phyloP scores from a whole-genome alignment of 2,113 vertebrate genomes.

The Octodon degus region DNA sequence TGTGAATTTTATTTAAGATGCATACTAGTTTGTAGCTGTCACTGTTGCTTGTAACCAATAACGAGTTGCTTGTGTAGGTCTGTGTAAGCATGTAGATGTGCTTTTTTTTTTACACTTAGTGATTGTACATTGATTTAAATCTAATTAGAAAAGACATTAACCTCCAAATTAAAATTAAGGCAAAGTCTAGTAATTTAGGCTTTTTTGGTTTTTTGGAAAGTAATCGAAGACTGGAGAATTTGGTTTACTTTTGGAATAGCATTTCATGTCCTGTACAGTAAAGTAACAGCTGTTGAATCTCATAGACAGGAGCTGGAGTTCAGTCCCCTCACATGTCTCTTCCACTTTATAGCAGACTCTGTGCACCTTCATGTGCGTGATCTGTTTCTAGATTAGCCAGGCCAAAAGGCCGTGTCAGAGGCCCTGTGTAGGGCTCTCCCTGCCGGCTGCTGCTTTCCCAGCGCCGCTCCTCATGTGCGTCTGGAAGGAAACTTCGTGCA shows the following conservation, averaged over 20 bases:
- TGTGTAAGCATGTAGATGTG: not conserved
- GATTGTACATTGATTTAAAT: not conserved
- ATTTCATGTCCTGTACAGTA: not conserved
- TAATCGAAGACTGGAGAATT: not conserved
- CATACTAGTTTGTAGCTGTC: not conserved
- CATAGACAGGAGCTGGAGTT: conserved; percentile 55
- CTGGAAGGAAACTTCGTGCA: conserved; percentile 86
- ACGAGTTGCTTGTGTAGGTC: not conserved
- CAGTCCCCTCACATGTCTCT: conserved; percentile 35
- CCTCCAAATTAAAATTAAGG: conserved; percentile 4
- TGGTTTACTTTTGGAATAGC: not conserved
- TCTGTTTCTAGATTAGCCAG: conserved; percentile 83
- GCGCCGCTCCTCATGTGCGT: conserved; percentile 84
- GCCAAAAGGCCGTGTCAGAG: conserved; percentile 78
- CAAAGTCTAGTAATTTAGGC: not conserved
- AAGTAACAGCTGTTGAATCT: conserved; percentile 64
- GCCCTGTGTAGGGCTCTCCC: conserved; percentile 83
- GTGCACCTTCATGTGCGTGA: conserved; percentile 82
- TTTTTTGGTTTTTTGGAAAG: not conserved
- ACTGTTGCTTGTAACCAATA: not conserved
- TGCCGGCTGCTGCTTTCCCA: conserved; percentile 86
- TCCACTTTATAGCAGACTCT: conserved; percentile 66
- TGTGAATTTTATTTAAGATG: not conserved
- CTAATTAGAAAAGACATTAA: conserved; percentile 24
- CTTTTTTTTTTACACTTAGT: not conserved